Percentiles rank a stretch among this genome's conserved stretches.
Evolutionary conservation across 1,140 invertebrate genomes (phyloP).

Genomic region (Druon quercuslanigerum): DNA sequence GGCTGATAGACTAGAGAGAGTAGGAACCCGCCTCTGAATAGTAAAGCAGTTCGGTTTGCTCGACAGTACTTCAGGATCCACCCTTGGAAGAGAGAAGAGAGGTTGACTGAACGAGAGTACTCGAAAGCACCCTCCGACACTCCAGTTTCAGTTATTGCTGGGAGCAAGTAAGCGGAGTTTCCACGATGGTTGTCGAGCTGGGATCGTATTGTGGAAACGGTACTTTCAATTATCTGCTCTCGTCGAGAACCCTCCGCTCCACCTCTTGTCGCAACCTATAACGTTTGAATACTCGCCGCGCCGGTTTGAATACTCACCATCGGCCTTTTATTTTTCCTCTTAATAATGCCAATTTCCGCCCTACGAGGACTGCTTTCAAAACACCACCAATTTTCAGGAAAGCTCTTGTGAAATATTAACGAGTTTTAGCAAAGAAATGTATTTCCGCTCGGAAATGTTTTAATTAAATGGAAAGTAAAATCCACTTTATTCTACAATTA

Average conservation of each 20-base stretch:
- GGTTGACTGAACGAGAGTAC: constrained; percentile 27
- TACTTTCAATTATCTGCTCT: constrained; percentile 57
- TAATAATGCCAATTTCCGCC: neutral
- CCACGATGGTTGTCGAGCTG: neutral
- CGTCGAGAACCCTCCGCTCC: constrained; percentile 33
- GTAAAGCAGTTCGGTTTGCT: constrained; percentile 31
- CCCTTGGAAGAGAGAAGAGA: constrained; percentile 8
- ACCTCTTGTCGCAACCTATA: neutral
- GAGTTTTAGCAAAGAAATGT: neutral
- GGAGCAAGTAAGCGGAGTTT: constrained; percentile 41
- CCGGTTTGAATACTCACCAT: neutral
- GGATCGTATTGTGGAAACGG: constrained; percentile 36
- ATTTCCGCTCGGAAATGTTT: no score
- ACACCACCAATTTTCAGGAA: neutral
- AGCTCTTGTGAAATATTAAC: neutral
- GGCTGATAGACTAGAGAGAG: neutral
- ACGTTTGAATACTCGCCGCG: neutral
- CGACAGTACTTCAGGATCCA: constrained; percentile 25
- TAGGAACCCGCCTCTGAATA: constrained; percentile 9
- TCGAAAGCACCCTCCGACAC: constrained; percentile 1
- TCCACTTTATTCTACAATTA: no score
- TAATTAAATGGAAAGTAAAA: no score
- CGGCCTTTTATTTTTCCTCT: constrained; percentile 47
- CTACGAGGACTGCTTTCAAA: neutral
- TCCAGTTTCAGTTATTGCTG: constrained; percentile 55